Evolutionary conservation across 2,888 invertebrate genomes (phyloP).

Genomic region (Tridacna crocea): DNA sequence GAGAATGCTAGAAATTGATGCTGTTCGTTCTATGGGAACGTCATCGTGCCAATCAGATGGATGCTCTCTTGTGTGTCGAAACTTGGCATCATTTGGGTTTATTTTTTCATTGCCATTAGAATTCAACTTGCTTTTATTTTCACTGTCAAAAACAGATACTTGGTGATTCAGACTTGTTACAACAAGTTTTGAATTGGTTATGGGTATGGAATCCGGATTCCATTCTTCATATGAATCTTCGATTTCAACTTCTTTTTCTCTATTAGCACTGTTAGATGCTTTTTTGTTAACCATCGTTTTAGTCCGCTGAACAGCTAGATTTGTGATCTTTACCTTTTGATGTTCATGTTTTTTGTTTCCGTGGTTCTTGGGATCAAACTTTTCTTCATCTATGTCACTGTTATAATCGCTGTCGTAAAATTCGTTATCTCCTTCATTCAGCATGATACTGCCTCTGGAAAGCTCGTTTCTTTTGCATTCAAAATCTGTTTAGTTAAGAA

Average conservation of each 20-base stretch:
- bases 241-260: background rate
- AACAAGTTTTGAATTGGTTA: background rate
- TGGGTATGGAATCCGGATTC: background rate
- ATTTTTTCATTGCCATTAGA: background rate
- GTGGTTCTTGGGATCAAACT: background rate
- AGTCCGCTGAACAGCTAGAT: background rate
- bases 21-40: background rate
- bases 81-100: background rate
- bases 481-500: too few species aligned
- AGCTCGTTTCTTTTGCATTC: background rate
- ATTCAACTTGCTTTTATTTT: background rate
- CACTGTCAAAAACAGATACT: background rate
- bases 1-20: constrained; percentile 18
- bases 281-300: background rate
- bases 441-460: background rate
- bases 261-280: background rate
- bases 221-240: constrained; percentile 10
- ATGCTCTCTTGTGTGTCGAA: background rate
- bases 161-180: background rate
- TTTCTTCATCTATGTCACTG: constrained; percentile 3
- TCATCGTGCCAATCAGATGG: background rate
- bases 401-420: constrained; percentile 17
- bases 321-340: background rate
- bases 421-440: background rate
- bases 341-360: background rate